Percentiles rank a stretch among this genome's conserved stretches.
phyloP scores from a whole-genome alignment of 2,797 vertebrate genomes.

The Lepilemur ruficaudatus region DNA sequence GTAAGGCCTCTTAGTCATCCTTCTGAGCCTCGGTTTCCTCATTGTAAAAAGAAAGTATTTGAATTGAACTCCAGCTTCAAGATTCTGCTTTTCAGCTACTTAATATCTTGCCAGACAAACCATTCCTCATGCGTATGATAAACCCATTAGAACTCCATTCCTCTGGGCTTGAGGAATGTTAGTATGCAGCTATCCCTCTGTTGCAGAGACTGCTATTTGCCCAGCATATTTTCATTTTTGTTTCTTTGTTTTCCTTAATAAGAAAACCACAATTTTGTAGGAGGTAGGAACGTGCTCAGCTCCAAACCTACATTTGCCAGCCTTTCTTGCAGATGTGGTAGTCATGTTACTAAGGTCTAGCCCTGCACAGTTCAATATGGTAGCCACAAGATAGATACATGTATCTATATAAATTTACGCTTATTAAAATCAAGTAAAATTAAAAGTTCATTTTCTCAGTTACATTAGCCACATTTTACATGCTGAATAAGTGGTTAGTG shows the following conservation, averaged over 20 bases:
- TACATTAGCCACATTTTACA: neutral
- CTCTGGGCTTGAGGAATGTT: neutral
- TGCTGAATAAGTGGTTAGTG: neutral
- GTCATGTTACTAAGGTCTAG: neutral
- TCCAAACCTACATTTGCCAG: neutral
- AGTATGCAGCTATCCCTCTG: neutral
- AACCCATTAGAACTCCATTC: neutral
- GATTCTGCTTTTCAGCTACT: neutral
- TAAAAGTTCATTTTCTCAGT: neutral
- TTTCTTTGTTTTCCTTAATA: neutral
- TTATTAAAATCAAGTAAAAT: neutral
- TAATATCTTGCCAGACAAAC: neutral
- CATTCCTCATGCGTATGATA: neutral
- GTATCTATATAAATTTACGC: neutral
- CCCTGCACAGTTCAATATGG: neutral
- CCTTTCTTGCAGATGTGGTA: neutral
- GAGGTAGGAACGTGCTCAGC: neutral
- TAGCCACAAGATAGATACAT: neutral
- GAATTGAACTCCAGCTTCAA: neutral
- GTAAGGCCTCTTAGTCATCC: neutral
- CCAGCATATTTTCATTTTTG: neutral
- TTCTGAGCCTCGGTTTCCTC: slow-evolving; percentile 1
- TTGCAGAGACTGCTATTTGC: neutral
- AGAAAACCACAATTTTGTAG: neutral
- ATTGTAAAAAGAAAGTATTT: neutral